Percentiles rank a stretch among this genome's conserved stretches.
Evolutionary conservation across 35 echinoderm and acorn worm genomes (phyloP).

Genomic region (Acanthaster planci): DNA sequence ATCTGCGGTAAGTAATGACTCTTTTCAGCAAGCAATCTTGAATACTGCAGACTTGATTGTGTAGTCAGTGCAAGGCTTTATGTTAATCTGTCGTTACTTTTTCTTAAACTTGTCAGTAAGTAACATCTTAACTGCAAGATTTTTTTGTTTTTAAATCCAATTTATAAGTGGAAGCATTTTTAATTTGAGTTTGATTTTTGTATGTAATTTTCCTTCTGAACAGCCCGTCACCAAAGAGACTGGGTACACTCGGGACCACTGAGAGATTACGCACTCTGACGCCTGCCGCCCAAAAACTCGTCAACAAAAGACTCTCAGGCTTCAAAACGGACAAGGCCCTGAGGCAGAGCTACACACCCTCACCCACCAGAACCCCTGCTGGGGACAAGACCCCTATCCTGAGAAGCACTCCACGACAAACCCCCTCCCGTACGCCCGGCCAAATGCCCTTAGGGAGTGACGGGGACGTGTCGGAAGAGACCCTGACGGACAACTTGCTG

Average conservation of each 20-base stretch:
- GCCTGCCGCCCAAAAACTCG: slow-evolving; percentile 88
- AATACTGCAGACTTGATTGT: too few relatives aligned
- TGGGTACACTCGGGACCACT: slow-evolving; percentile 58
- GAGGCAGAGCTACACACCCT: slow-evolving; percentile 90
- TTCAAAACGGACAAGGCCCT: slow-evolving; percentile 73
- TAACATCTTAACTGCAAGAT: too few relatives aligned
- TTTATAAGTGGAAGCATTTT: not conserved
- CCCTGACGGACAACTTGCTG: slow-evolving; percentile 81
- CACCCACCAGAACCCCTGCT: slow-evolving; percentile 40
- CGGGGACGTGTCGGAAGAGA: slow-evolving; percentile 40
- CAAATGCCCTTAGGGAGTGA: slow-evolving; percentile 37
- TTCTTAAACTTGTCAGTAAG: too few relatives aligned
- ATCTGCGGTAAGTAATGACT: too few relatives aligned
- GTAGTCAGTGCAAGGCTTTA: too few relatives aligned
- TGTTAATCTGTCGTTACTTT: too few relatives aligned
- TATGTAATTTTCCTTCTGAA: not conserved
- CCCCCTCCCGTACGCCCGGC: slow-evolving; percentile 35
- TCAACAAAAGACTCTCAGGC: slow-evolving; percentile 67
- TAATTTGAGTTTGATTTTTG: not conserved
- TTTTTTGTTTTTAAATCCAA: too few relatives aligned
- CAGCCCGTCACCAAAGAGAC: slow-evolving; percentile 82
- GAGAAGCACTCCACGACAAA: slow-evolving; percentile 50
- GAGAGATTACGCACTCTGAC: slow-evolving; percentile 82
- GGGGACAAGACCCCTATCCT: slow-evolving; percentile 88
- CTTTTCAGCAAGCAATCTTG: too few relatives aligned